phyloP scores from a whole-genome alignment of 1,140 invertebrate species.

The Chrysomallon squamiferum region DNA sequence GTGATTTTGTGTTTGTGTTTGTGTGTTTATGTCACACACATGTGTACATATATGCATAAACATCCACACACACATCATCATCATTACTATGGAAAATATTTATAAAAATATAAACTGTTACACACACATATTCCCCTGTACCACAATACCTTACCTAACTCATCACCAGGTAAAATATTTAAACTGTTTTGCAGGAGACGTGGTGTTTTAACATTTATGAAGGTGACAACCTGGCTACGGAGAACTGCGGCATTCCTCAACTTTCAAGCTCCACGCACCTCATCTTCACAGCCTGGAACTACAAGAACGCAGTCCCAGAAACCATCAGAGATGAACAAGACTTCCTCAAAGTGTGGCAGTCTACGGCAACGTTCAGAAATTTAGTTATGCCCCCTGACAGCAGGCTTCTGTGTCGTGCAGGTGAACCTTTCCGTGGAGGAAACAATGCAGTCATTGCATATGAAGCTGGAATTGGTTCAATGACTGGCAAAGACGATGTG shows the following conservation, averaged over 20 bases:
- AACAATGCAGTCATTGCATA: constrained; percentile 29
- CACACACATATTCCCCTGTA: too few relatives aligned
- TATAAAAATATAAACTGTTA: too few relatives aligned
- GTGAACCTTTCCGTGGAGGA: constrained; percentile 29
- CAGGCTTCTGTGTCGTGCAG: constrained; percentile 23
- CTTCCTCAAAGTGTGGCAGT: constrained; percentile 9
- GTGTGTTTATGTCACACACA: too few relatives aligned
- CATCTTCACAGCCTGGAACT: constrained; percentile 28
- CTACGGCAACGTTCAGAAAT: constrained; percentile 22
- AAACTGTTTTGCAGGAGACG: constrained; percentile 17
- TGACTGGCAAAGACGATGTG: constrained; percentile 7
- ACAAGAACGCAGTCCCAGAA: constrained; percentile 26
- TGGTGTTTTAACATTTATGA: constrained; percentile 30
- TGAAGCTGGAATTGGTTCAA: constrained; percentile 34
- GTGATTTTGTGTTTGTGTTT: too few relatives aligned
- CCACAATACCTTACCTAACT: too few relatives aligned
- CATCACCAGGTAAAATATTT: too few relatives aligned
- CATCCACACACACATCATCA: too few relatives aligned
- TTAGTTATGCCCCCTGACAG: constrained; percentile 26
- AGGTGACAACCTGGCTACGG: constrained; percentile 9
- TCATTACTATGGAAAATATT: too few relatives aligned
- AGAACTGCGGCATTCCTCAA: constrained; percentile 31
- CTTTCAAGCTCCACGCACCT: constrained; percentile 22
- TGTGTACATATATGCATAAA: too few relatives aligned
- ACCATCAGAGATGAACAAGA: too few relatives aligned